Percentiles rank a stretch among this genome's conserved stretches.
These are phyloP conservation scores for Gracilinanus agilis DNA, from an alignment of 2,113 vertebrate species.

Conservation along the genomic window DNA sequence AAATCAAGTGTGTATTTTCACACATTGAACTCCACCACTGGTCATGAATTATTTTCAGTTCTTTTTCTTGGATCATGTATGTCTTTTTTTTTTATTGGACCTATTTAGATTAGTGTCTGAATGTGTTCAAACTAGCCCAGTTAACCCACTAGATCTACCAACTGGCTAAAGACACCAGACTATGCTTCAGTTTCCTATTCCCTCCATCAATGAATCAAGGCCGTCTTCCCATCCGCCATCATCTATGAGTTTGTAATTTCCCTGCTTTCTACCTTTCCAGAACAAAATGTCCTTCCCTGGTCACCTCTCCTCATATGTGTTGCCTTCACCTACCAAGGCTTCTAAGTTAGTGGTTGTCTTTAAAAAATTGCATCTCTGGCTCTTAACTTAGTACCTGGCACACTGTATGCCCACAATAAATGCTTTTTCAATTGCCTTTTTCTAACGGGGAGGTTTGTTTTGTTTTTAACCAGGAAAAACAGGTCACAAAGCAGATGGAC, in stretches of 20 bases:
- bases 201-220: neutral
- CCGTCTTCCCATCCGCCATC: neutral
- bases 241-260: neutral
- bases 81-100: neutral
- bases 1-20: neutral
- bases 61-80: neutral
- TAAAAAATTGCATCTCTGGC: neutral
- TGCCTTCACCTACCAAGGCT: neutral
- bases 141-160: neutral
- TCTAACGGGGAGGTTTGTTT: neutral
- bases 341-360: neutral
- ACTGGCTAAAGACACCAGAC: neutral
- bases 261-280: neutral
- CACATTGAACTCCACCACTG: neutral
- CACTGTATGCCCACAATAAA: neutral
- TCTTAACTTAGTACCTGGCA: neutral
- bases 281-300: neutral
- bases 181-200: neutral
- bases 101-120: neutral
- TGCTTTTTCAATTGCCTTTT: neutral
- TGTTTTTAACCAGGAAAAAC: neutral
- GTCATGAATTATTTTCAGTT: neutral
- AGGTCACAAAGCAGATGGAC: neutral
- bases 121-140: neutral
- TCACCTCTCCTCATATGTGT: neutral